phyloP scores from a whole-genome alignment of 2,797 vertebrate genomes.

The Distichodus sexfasciatus region DNA sequence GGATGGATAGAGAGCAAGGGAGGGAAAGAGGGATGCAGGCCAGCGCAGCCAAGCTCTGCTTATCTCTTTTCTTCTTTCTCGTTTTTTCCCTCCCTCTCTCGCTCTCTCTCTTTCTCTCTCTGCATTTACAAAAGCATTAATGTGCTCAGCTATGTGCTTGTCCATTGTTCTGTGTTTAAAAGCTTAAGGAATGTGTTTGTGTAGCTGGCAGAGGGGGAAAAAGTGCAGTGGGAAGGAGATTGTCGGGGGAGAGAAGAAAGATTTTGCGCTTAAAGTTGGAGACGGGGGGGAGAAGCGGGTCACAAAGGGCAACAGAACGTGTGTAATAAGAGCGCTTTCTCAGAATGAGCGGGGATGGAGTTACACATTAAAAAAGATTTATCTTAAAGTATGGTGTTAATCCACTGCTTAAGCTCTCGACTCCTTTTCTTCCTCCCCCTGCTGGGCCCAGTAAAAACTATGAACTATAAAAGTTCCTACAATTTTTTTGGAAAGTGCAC shows the following conservation, averaged over 20 bases:
- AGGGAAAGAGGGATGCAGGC: slow-evolving; percentile 50
- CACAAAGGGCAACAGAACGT: slow-evolving; percentile 62
- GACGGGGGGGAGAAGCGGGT: slow-evolving; percentile 39
- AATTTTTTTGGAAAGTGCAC: slow-evolving; percentile 75
- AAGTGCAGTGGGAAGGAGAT: slow-evolving; percentile 55
- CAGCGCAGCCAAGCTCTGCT: slow-evolving; percentile 72
- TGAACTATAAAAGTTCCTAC: slow-evolving; percentile 74
- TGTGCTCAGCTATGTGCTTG: slow-evolving; percentile 69
- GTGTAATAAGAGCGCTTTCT: slow-evolving; percentile 71
- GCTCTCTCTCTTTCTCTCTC: slow-evolving; percentile 37
- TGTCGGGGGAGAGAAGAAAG: slow-evolving; percentile 56
- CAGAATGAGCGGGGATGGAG: slow-evolving; percentile 74
- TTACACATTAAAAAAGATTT: slow-evolving; percentile 79
- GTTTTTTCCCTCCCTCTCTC: slow-evolving; percentile 48
- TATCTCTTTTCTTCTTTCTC: slow-evolving; percentile 73
- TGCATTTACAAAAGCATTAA: slow-evolving; percentile 73
- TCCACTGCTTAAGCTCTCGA: slow-evolving; percentile 69
- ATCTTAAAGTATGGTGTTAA: slow-evolving; percentile 78
- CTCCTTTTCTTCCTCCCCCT: slow-evolving; percentile 54
- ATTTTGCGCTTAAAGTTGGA: slow-evolving; percentile 63
- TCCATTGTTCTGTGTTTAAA: slow-evolving; percentile 77
- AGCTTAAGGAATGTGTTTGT: slow-evolving; percentile 74
- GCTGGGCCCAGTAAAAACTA: slow-evolving; percentile 62
- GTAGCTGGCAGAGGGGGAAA: slow-evolving; percentile 61
- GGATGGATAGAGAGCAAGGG: slow-evolving; percentile 29